Evolutionary conservation across 2,113 vertebrate genomes (phyloP).

Genomic region (Tamias sibiricus): DNA sequence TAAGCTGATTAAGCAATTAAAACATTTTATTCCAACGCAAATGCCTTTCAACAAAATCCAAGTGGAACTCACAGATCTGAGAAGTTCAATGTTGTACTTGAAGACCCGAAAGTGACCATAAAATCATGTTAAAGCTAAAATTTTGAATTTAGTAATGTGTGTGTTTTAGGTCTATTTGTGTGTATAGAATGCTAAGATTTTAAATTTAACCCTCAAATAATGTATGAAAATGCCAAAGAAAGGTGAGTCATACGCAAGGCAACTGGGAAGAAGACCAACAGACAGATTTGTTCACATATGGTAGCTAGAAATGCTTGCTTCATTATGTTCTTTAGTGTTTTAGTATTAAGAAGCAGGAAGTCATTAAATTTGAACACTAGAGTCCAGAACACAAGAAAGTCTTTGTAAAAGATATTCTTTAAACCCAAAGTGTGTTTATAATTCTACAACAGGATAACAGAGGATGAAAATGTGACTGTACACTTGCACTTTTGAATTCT

Average conservation of each 20-base stretch:
- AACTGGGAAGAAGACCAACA: neutral
- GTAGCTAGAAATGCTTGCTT: neutral
- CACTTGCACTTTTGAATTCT: neutral
- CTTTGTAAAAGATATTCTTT: constrained; percentile 25
- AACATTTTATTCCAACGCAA: constrained; percentile 42
- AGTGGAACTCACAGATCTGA: neutral
- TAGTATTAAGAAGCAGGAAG: constrained; percentile 1
- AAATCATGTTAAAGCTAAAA: constrained; percentile 22
- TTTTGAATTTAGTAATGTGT: constrained; percentile 19
- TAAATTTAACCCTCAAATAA: constrained; percentile 53
- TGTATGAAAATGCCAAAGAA: constrained; percentile 51
- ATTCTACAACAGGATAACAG: neutral
- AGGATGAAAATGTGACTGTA: neutral
- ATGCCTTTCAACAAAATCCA: constrained; percentile 42
- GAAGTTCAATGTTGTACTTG: neutral
- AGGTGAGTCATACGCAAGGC: neutral
- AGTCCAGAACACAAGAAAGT: neutral
- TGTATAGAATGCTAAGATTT: constrained; percentile 27
- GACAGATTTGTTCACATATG: constrained; percentile 35
- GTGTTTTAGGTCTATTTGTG: neutral
- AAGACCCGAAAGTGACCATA: constrained; percentile 9
- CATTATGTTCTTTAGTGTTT: neutral
- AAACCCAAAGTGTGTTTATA: constrained; percentile 5
- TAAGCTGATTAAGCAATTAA: constrained; percentile 42
- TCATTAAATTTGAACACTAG: constrained; percentile 44